These are phyloP conservation scores for Coenonympha glycerion DNA, from an alignment of 2,888 invertebrate genomes.

Conservation along the genomic window DNA sequence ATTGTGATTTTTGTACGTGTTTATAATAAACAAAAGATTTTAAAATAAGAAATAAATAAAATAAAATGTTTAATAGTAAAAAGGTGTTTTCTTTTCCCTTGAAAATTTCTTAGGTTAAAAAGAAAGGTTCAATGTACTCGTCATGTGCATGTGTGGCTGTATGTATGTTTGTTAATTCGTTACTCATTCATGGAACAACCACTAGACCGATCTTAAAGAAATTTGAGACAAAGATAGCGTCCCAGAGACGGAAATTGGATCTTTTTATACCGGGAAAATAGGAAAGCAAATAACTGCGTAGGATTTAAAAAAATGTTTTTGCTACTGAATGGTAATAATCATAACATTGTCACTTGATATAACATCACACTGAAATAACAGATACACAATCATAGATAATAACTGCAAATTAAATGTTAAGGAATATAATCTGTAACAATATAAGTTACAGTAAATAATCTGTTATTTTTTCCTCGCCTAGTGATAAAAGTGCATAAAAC, in stretches of 20 bases:
- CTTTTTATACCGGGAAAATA: too few relatives aligned
- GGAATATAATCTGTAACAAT: background rate
- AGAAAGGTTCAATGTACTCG: background rate
- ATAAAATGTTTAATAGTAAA: conserved; percentile 44
- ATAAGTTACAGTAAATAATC: background rate
- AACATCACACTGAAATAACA: background rate
- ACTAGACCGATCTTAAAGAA: too few relatives aligned
- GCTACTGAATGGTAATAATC: too few relatives aligned
- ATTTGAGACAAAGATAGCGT: too few relatives aligned
- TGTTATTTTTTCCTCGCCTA: background rate
- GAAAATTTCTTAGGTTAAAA: background rate
- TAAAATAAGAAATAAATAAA: conserved; percentile 52
- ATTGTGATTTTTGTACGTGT: conserved; percentile 59
- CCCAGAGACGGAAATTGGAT: too few relatives aligned
- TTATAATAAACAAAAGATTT: conserved; percentile 54
- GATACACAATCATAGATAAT: background rate
- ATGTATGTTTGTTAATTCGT: too few relatives aligned
- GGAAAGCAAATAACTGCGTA: too few relatives aligned
- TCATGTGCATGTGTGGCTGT: background rate
- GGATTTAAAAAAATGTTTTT: background rate
- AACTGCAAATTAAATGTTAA: background rate
- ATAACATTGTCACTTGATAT: too few relatives aligned
- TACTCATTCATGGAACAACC: too few relatives aligned
- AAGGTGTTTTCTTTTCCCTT: conserved; percentile 33
- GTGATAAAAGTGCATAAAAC: background rate